Evolutionary conservation across 2,888 invertebrate species (phyloP).

Genomic region (Hirtodrosophila duncani): DNA sequence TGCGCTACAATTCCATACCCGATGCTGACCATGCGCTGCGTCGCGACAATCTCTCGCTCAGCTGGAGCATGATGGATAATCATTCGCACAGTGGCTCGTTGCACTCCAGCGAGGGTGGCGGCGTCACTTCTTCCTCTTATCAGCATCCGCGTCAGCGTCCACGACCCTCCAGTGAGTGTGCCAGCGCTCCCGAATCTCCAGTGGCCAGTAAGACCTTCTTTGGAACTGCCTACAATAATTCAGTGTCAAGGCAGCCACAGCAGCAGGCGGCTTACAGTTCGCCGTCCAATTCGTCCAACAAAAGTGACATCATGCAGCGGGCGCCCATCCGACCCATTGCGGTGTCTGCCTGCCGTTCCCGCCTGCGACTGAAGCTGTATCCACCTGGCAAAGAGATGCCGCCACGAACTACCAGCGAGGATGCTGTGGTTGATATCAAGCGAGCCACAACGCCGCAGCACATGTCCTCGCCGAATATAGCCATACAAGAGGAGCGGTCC

Average conservation of each 20-base stretch:
- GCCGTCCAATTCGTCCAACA: slow-evolving; percentile 71
- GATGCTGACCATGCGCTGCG: slow-evolving; percentile 57
- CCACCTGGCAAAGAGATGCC: slow-evolving; percentile 75
- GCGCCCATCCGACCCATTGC: slow-evolving; percentile 76
- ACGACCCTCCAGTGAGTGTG: slow-evolving; percentile 69
- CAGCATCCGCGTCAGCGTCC: slow-evolving; percentile 40
- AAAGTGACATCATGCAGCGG: slow-evolving; percentile 61
- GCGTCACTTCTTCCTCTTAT: slow-evolving; percentile 37
- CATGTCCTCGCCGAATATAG: slow-evolving; percentile 78
- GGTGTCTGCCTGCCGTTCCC: slow-evolving; percentile 77
- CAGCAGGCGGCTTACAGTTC: slow-evolving; percentile 42
- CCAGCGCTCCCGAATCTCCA: slow-evolving; percentile 77
- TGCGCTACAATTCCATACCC: slow-evolving; percentile 76
- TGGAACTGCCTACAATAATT: no score
- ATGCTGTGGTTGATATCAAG: slow-evolving; percentile 53
- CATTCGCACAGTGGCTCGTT: slow-evolving; percentile 62
- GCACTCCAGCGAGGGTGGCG: slow-evolving; percentile 57
- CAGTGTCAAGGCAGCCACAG: no score
- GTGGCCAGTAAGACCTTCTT: slow-evolving; percentile 71
- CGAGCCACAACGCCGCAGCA: slow-evolving; percentile 75
- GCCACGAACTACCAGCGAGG: slow-evolving; percentile 27
- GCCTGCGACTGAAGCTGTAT: slow-evolving; percentile 76
- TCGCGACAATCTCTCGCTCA: slow-evolving; percentile 71
- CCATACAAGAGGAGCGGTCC: slow-evolving; percentile 60
- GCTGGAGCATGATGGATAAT: slow-evolving; percentile 68